These are phyloP conservation scores for Leucophenga varia DNA, from an alignment of 1,140 invertebrate species.

Conservation along the genomic window DNA sequence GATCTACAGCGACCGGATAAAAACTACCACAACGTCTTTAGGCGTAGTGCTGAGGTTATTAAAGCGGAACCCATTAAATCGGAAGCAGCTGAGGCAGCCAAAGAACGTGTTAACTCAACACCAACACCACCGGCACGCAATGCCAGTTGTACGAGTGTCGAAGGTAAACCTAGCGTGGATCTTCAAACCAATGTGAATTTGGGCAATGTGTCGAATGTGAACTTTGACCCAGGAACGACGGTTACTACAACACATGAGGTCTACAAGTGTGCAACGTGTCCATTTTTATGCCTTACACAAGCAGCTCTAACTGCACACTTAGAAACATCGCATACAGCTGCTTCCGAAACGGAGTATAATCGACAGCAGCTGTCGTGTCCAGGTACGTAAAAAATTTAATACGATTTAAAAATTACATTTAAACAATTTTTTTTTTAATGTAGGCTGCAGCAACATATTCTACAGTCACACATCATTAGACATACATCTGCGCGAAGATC, in stretches of 20 bases:
- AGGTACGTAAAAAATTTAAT: conserved; percentile 40
- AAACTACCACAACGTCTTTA: conserved; percentile 42
- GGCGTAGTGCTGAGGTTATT: conserved; percentile 42
- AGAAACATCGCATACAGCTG: conserved; percentile 20
- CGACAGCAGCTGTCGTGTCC: conserved; percentile 27
- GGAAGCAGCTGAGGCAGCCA: conserved; percentile 35
- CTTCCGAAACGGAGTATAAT: not conserved
- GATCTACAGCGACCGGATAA: conserved; percentile 38
- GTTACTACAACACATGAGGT: not conserved
- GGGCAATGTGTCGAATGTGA: not conserved
- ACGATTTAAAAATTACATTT: not conserved
- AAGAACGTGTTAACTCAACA: conserved; percentile 41
- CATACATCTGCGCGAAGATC: conserved; percentile 58
- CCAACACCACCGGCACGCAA: conserved; percentile 40
- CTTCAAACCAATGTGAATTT: too few species aligned
- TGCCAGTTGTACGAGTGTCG: conserved; percentile 18
- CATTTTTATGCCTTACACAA: conserved; percentile 33
- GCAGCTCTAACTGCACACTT: conserved; percentile 20
- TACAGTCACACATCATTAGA: conserved; percentile 55
- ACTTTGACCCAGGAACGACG: conserved; percentile 1
- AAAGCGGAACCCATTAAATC: conserved; percentile 53
- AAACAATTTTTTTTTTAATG: not conserved
- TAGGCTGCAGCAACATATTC: conserved; percentile 59
- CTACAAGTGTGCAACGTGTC: conserved; percentile 33
- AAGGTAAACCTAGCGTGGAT: conserved; percentile 19